These are phyloP conservation scores for Marasmarcha lunaedactyla DNA, from an alignment of 2,888 invertebrate genomes.

Conservation along the genomic window DNA sequence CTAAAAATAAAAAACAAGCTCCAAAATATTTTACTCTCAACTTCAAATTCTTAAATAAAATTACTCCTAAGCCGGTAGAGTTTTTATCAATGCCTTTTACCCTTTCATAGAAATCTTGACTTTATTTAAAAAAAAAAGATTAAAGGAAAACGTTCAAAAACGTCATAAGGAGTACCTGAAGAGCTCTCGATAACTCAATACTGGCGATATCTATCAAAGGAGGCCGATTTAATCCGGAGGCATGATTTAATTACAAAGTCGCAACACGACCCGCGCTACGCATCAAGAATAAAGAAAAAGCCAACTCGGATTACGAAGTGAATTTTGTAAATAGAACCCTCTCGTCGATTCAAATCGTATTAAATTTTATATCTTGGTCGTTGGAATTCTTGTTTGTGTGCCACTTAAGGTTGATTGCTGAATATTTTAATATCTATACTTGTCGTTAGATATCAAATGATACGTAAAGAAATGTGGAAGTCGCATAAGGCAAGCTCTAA, in stretches of 20 bases:
- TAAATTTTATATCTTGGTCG: too few relatives aligned
- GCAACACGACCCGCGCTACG: constrained; percentile 36
- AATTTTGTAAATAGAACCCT: constrained; percentile 3
- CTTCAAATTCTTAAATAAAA: too few relatives aligned
- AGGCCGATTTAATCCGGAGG: constrained; percentile 45
- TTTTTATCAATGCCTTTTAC: constrained; percentile 6
- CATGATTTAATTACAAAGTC: constrained; percentile 54
- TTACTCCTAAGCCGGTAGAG: too few relatives aligned
- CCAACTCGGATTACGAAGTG: constrained; percentile 19
- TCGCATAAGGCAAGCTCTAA: too few relatives aligned
- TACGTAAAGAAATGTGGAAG: too few relatives aligned
- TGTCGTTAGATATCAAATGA: too few relatives aligned
- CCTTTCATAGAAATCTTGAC: constrained; percentile 24
- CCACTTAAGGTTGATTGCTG: too few relatives aligned
- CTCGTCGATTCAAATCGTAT: neutral
- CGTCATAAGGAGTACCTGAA: constrained; percentile 30
- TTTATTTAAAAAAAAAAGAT: constrained; percentile 33
- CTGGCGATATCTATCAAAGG: constrained; percentile 40
- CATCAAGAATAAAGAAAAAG: constrained; percentile 35
- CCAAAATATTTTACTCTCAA: too few relatives aligned
- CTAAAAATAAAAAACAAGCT: too few relatives aligned
- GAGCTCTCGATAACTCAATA: constrained; percentile 39
- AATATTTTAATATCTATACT: too few relatives aligned
- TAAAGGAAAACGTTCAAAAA: constrained; percentile 27
- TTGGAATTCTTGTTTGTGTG: too few relatives aligned